Base-by-base conservation (phyloP, 2,113 vertebrate genomes). In the Sinosuthora webbiana region DNA sequence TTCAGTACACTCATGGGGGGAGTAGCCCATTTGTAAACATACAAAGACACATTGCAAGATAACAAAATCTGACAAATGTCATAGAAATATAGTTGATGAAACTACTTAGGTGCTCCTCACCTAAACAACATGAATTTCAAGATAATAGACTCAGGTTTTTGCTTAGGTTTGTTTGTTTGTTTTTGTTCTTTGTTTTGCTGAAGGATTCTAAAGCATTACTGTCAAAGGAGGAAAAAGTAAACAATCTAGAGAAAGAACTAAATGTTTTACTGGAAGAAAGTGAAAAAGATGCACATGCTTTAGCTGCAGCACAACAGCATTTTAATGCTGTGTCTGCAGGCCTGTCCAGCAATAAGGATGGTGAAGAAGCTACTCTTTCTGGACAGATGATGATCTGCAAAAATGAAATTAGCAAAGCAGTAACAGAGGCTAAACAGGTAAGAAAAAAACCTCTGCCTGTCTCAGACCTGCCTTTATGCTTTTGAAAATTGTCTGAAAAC, bases 371-470 rank as follows among this genome's bases (percentile, higher is more conserved):
- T 49, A 99, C 99, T 21, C 96, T 99, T 49, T 98, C 99, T 27
- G 98, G 93, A 8, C 99, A 99, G 85, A 99, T 99, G 98, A 99
- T 99, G 98, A 86, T 97, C 64, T 99, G 99, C 97, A 99, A 99
- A 97, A 99, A 98, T 80, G 99, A 99, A 60, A 99, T 99, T 53
- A 99, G 98, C 97, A 99, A 99, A 96, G 98, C 99, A 12, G 98
- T 98, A 64, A 99, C 99, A 1, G 99, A 99, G 88, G 98, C 99
- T 92, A 99, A 99, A 90, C 99, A 99, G 98, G 99, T 99, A 97
- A 97, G 63, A 33, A 80, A 24, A 60, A 71, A 50, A 77, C 3
- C 31, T 85, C 8, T 80, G 1, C 21, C 21, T 80, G 3, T 67
- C 35, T 88, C 45, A 70, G 14, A 55, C 20, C 4, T 83, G 8